These are phyloP conservation scores for Otolemur crassicaudatus DNA, from an alignment of 2,797 vertebrate species.

Conservation along the genomic window DNA sequence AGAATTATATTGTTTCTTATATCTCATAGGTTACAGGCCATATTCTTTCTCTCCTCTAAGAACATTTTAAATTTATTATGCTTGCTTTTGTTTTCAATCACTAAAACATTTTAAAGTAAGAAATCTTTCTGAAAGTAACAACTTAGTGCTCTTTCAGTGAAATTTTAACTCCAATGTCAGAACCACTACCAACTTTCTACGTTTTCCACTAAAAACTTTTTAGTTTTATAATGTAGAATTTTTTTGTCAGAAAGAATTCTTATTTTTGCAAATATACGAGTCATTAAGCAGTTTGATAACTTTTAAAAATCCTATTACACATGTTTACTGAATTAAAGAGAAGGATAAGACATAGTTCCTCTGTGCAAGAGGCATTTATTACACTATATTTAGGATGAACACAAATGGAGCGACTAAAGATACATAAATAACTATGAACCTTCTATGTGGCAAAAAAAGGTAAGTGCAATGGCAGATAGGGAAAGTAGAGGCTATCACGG, in stretches of 20 bases:
- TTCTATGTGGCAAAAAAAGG: not conserved
- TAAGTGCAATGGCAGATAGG: too few species aligned
- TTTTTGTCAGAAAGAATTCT: not conserved
- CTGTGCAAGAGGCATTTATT: not conserved
- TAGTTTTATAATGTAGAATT: not conserved
- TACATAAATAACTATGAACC: not conserved
- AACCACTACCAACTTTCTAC: constrained; percentile 34
- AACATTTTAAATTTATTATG: constrained; percentile 59
- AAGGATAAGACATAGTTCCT: not conserved
- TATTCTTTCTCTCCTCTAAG: constrained; percentile 45
- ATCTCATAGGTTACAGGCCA: constrained; percentile 5
- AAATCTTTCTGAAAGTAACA: constrained; percentile 50
- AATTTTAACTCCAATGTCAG: constrained; percentile 57
- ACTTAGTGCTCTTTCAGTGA: constrained; percentile 50
- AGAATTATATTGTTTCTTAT: constrained; percentile 42
- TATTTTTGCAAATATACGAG: constrained; percentile 47
- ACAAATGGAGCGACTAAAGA: not conserved
- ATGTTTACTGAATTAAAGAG: constrained; percentile 4
- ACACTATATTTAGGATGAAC: not conserved
- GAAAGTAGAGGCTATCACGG: not conserved
- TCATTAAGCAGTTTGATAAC: constrained; percentile 4
- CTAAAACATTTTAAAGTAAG: constrained; percentile 62
- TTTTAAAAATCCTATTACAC: not conserved
- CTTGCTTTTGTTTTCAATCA: constrained; percentile 66
- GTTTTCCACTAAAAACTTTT: not conserved